A percentile compares a stretch with the other conserved stretches of the same genome.
Conservation (phyloP, 2,113 vertebrate genomes). For the Phrynocephalus versicolor region DNA sequence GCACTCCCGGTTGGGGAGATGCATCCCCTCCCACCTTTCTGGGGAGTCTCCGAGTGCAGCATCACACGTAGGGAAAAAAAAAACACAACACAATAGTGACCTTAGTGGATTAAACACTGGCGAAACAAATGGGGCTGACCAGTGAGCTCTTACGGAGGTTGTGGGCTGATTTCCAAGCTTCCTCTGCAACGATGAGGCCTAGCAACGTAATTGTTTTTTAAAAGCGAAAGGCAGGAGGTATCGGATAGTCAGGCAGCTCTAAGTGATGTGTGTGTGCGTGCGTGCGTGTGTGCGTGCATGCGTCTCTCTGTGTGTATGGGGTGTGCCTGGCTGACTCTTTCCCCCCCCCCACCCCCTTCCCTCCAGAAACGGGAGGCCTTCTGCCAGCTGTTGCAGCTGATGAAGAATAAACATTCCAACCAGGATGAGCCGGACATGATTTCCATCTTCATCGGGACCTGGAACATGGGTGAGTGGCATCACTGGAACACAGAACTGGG, state of each 20-base stretch:
- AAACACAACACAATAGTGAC: too few relatives aligned
- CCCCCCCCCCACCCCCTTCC: neutral
- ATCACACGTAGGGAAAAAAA: too few relatives aligned
- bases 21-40: too few relatives aligned
- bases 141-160: neutral
- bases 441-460: constrained; percentile 94
- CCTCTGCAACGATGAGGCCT: too few relatives aligned
- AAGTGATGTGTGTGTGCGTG: neutral
- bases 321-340: neutral
- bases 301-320: neutral
- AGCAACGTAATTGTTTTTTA: neutral
- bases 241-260: neutral
- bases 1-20: too few relatives aligned
- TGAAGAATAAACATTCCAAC: constrained; percentile 97
- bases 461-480: constrained; percentile 92
- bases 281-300: too few relatives aligned
- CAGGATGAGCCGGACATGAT: constrained; percentile 98
- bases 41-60: too few relatives aligned
- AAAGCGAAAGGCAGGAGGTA: neutral
- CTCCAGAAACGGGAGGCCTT: constrained; percentile 93
- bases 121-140: too few relatives aligned
- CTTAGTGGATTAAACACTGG: too few relatives aligned
- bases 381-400: constrained; percentile 94
- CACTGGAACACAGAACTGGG: too few relatives aligned
- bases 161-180: too few relatives aligned